Conservation (phyloP, 2,113 vertebrate species). For the Leucopsar rothschildi region DNA sequence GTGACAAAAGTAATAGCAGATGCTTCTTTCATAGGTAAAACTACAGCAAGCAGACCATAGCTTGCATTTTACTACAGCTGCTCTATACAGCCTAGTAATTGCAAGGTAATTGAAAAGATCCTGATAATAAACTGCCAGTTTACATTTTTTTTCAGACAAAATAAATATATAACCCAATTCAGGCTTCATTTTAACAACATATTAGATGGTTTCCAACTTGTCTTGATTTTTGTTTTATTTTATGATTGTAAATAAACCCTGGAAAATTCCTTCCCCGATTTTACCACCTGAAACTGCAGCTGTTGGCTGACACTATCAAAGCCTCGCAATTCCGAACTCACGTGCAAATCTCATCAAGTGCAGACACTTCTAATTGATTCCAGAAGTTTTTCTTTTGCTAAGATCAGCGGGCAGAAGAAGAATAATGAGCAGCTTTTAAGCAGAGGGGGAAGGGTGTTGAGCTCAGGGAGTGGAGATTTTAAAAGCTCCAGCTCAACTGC, state of each 20-base stretch:
- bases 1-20: slow-evolving; percentile 60
- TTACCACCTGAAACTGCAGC: slow-evolving; percentile 93
- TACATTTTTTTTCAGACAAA: slow-evolving; percentile 48
- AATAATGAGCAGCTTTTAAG: slow-evolving; percentile 86
- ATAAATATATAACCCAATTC: slow-evolving; percentile 60
- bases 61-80: slow-evolving; percentile 22
- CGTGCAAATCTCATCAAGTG: slow-evolving; percentile 95
- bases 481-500: slow-evolving; percentile 78
- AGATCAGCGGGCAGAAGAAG: slow-evolving; percentile 78
- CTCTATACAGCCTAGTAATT: slow-evolving; percentile 33
- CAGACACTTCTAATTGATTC: slow-evolving; percentile 95
- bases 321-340: slow-evolving; percentile 78
- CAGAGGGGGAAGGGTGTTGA: slow-evolving; percentile 71
- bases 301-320: slow-evolving; percentile 83
- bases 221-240: slow-evolving; percentile 72
- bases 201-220: slow-evolving; percentile 58
- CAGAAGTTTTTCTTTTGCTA: slow-evolving; percentile 84
- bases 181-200: slow-evolving; percentile 57
- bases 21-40: slow-evolving; percentile 30
- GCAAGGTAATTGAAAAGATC: slow-evolving; percentile 49
- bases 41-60: background rate
- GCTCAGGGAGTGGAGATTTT: slow-evolving; percentile 74
- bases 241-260: slow-evolving; percentile 81
- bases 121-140: slow-evolving; percentile 39
- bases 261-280: slow-evolving; percentile 74